These are phyloP conservation scores for Drosophila nebulosa DNA, from an alignment of 1,140 invertebrate species.

Conservation along the genomic window DNA sequence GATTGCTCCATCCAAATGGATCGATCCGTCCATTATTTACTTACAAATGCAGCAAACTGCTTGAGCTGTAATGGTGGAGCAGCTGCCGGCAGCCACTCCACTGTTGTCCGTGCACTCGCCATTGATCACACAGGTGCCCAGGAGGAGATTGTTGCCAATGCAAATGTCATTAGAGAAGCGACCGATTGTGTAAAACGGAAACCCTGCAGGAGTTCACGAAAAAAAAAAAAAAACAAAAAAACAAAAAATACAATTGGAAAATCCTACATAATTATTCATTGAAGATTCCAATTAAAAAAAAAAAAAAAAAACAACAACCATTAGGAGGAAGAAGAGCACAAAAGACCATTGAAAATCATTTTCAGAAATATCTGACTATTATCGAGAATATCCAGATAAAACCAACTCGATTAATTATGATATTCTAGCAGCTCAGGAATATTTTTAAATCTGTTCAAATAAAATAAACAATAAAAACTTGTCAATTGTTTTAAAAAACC, in stretches of 20 bases:
- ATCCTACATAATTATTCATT: background rate
- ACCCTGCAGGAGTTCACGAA: slow-evolving; percentile 67
- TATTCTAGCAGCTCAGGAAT: background rate
- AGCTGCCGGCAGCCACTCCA: slow-evolving; percentile 86
- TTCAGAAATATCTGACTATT: background rate
- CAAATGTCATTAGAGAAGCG: slow-evolving; percentile 87
- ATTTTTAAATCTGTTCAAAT: background rate
- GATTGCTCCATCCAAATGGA: no score
- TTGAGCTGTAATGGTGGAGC: slow-evolving; percentile 85
- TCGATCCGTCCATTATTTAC: slow-evolving; percentile 60
- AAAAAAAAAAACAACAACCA: background rate
- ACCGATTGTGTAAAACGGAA: slow-evolving; percentile 87
- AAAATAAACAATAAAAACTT: background rate
- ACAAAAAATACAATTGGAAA: background rate
- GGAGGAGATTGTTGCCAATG: slow-evolving; percentile 84
- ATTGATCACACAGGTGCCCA: slow-evolving; percentile 89
- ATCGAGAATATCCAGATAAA: background rate
- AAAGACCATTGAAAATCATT: background rate
- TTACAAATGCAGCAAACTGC: slow-evolving; percentile 90
- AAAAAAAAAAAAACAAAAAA: background rate
- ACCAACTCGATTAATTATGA: background rate
- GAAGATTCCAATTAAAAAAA: no score
- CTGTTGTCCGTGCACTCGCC: slow-evolving; percentile 87
- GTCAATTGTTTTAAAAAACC: background rate
- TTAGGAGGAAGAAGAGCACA: background rate